phyloP scores from a whole-genome alignment of 2,797 vertebrate genomes.

The Fistularia commersonii region DNA sequence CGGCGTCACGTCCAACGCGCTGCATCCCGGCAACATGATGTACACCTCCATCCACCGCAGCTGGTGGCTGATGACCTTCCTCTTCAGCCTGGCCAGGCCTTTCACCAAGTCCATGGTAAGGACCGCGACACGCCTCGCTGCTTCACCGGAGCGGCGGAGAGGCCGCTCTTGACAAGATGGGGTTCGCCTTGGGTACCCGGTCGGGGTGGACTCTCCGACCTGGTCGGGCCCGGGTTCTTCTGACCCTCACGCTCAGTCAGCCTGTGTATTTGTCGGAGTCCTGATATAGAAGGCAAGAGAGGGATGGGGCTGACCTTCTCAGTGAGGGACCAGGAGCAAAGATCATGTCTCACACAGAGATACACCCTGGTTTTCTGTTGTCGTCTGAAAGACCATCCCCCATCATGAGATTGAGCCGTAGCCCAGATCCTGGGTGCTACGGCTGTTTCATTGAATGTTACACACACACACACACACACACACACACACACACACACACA shows the following conservation, averaged over 20 bases:
- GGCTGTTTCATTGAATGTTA: conserved; percentile 47
- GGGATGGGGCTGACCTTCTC: conserved; percentile 60
- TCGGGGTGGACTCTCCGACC: too few species aligned
- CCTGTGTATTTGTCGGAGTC: conserved; percentile 53
- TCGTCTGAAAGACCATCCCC: conserved; percentile 48
- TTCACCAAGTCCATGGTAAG: conserved; percentile 99
- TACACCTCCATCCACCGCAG: conserved; percentile 87
- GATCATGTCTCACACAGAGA: conserved; percentile 68
- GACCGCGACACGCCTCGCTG: too few species aligned
- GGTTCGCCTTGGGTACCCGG: neutral
- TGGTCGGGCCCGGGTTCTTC: too few species aligned
- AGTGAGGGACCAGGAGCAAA: conserved; percentile 80
- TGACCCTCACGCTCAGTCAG: conserved; percentile 17
- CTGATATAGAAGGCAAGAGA: conserved; percentile 36
- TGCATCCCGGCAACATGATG: conserved; percentile 97
- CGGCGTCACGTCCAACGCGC: conserved; percentile 84
- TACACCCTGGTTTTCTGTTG: conserved; percentile 56
- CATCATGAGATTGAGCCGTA: conserved; percentile 30
- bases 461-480: too few species aligned
- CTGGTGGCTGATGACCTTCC: conserved; percentile 94
- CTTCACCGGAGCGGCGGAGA: too few species aligned
- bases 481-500: too few species aligned
- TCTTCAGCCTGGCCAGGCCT: conserved; percentile 89
- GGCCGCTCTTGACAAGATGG: neutral
- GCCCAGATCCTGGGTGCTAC: conserved; percentile 36